These are phyloP conservation scores for Pyralis farinalis DNA, from an alignment of 2,888 invertebrate genomes.

Conservation along the genomic window DNA sequence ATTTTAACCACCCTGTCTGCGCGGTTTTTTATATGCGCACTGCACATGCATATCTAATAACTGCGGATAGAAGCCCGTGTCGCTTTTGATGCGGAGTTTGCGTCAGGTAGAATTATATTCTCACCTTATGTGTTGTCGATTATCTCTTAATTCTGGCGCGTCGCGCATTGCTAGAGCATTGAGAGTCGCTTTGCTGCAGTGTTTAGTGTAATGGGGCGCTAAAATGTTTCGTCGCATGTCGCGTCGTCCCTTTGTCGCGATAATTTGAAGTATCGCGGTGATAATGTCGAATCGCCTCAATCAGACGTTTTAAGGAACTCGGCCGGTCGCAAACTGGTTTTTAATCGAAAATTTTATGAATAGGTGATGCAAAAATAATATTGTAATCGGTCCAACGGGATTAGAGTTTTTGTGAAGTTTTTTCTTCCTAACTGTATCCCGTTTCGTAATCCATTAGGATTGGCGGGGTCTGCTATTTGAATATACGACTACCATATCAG, in stretches of 20 bases:
- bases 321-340: no score
- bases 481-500: no score
- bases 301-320: no score
- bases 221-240: constrained; percentile 48
- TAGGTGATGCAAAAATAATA: no score
- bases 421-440: no score
- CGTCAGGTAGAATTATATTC: constrained; percentile 38
- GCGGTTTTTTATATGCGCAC: constrained; percentile 47
- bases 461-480: no score
- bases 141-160: constrained; percentile 47
- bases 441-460: no score
- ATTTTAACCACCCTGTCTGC: constrained; percentile 57
- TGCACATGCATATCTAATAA: constrained; percentile 52
- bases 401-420: no score
- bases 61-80: constrained; percentile 2
- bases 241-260: constrained; percentile 26
- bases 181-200: constrained; percentile 50
- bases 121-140: constrained; percentile 40
- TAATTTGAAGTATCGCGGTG: constrained; percentile 24
- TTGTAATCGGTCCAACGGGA: no score
- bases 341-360: no score
- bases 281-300: constrained; percentile 20
- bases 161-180: constrained; percentile 41
- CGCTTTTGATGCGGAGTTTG: constrained; percentile 8
- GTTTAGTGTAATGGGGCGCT: constrained; percentile 41